Conservation (phyloP, 2,888 invertebrate species). For the Desoria tigrina region DNA sequence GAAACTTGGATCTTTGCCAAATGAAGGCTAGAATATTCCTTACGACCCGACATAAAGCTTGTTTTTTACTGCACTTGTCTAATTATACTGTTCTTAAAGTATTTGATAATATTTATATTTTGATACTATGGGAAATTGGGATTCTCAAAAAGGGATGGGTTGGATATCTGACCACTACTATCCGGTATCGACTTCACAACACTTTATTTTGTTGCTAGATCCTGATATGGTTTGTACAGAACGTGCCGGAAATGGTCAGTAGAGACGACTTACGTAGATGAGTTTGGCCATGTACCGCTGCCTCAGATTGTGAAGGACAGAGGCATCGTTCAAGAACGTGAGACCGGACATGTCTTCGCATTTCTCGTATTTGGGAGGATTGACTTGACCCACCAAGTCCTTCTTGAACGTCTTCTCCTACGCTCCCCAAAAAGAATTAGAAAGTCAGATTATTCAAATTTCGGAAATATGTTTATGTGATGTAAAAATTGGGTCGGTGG, state of each 20-base stretch:
- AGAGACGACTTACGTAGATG: constrained; percentile 97
- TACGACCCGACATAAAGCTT: too few relatives aligned
- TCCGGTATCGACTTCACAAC: too few relatives aligned
- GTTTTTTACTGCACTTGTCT: too few relatives aligned
- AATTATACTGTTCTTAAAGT: too few relatives aligned
- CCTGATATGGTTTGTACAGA: neutral
- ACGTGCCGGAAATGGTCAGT: neutral
- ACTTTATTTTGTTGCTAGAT: neutral
- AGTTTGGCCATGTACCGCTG: constrained; percentile 94
- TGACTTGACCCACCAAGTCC: constrained; percentile 91
- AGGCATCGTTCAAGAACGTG: constrained; percentile 98
- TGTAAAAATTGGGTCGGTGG: too few relatives aligned
- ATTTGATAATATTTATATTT: neutral
- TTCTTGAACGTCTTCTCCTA: constrained; percentile 95
- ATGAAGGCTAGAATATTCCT: too few relatives aligned
- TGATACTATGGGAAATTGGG: neutral
- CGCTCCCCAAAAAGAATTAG: neutral
- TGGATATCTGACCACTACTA: too few relatives aligned
- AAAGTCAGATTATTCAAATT: too few relatives aligned
- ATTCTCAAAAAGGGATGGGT: neutral
- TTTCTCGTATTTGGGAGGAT: constrained; percentile 98
- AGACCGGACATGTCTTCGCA: constrained; percentile 97
- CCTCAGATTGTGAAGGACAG: constrained; percentile 96
- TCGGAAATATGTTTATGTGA: too few relatives aligned
- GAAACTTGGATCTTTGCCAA: too few relatives aligned